Evolutionary conservation across 2,888 invertebrate species (phyloP), one percentile per base, ranked within the genome.

Genomic region (Amiota mariae): DNA sequence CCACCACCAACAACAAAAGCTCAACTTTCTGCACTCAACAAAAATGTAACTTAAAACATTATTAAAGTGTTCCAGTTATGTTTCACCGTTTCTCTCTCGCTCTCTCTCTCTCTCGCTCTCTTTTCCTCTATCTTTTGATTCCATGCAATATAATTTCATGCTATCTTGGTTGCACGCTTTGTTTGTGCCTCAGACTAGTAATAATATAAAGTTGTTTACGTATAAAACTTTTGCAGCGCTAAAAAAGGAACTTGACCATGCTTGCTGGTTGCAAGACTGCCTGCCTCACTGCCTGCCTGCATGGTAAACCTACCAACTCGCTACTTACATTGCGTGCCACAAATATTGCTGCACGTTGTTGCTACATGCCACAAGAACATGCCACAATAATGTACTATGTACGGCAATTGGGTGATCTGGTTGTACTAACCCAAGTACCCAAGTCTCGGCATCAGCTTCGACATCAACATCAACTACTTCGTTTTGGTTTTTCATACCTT

Each of bases 201-300:
- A 78, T 64, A 77, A 75, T 80, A 82, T 80, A 75, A 82, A 82
- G 84, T 81, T 84, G 82, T 82, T 85, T 82, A n/a, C n/a, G n/a
- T n/a, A 78, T 78, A 74, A 78, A 85, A 81, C 84, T 82, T 85
- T 77, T 81, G 73, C 77, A 79, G 77, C 78, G 73, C 80, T 83
- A 76, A 78, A 63, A 78, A 76, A 75, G 75, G 77, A 85, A 84
- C 84, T 86, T 86, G 86, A 84, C 86, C 82, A 85, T 80, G 83
- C 82, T 77, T 75, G 15, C 57, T n/a, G n/a, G n/a, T n/a, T n/a
- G n/a, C n/a, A n/a, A n/a, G n/a, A n/a, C 24, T 24, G 24, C 1
- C 1, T 24, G 24, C 24, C 24, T 24, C 2, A 11, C 57, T 18
- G 18, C 9, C 15, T 18, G 57, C 18, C 57, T 11, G 11, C 57